Evolutionary conservation across 2,113 vertebrate genomes (phyloP).

Genomic region (Tetrao urogallus): DNA sequence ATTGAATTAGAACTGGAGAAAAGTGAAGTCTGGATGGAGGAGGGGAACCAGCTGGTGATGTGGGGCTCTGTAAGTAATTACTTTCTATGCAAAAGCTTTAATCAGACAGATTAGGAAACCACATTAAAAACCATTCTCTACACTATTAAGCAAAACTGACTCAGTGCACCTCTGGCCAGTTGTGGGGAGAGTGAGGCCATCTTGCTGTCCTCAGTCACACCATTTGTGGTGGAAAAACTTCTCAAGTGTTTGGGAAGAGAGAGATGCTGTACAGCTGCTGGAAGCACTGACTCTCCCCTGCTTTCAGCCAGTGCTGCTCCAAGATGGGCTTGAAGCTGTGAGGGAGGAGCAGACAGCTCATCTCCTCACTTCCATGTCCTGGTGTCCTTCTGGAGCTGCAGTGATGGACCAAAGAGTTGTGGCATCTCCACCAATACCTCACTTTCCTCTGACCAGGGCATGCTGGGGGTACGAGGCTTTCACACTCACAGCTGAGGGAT

Average conservation of each 20-base stretch:
- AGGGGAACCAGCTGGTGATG: neutral
- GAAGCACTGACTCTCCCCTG: neutral
- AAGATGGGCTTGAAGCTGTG: neutral
- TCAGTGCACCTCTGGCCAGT: rapidly evolving
- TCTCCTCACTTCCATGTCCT: neutral
- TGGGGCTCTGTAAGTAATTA: neutral
- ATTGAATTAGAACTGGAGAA: slow-evolving; percentile 2
- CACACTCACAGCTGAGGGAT: neutral
- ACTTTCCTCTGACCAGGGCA: neutral
- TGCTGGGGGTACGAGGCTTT: neutral
- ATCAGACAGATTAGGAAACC: neutral
- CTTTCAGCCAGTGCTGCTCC: neutral
- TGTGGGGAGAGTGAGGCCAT: neutral
- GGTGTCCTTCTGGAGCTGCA: neutral
- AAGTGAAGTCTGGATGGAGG: neutral
- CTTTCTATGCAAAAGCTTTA: neutral
- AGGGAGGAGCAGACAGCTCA: neutral
- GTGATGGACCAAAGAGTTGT: neutral
- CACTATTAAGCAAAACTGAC: neutral
- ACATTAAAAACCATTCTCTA: neutral
- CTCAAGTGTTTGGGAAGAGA: neutral
- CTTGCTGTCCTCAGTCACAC: neutral
- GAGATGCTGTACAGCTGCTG: neutral
- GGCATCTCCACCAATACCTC: neutral
- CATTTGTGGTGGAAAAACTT: neutral